Conservation (phyloP, 2,797 vertebrate species). For the Takifugu rubripes region DNA sequence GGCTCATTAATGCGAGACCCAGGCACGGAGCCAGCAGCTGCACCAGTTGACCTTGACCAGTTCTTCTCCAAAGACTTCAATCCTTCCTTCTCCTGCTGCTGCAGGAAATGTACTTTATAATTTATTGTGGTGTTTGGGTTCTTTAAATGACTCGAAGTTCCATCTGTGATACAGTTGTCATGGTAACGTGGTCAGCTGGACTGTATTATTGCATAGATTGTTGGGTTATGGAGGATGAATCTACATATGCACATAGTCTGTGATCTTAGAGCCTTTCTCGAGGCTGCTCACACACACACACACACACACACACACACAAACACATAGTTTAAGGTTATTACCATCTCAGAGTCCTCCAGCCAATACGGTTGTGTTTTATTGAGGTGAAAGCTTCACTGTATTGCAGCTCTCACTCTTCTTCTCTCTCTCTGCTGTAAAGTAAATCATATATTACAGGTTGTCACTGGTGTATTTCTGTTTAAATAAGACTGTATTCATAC, state of each 20-base stretch:
- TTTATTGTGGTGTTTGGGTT: neutral
- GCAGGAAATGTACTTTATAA: conserved; percentile 2
- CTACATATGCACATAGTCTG: too few species aligned
- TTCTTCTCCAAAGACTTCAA: conserved; percentile 6
- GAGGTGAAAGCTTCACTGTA: conserved; percentile 14
- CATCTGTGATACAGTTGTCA: conserved; percentile 4
- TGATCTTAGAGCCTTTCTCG: too few species aligned
- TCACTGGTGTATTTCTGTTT: conserved; percentile 21
- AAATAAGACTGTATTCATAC: neutral
- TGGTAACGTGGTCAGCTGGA: conserved; percentile 11
- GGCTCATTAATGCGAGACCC: conserved; percentile 31
- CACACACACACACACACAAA: conserved; percentile 21
- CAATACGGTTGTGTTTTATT: conserved; percentile 6
- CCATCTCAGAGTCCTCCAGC: conserved; percentile 14
- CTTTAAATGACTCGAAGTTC: neutral
- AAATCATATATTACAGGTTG: conserved; percentile 33
- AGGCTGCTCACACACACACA: conserved; percentile 1
- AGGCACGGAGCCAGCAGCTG: conserved; percentile 9
- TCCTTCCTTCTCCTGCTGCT: conserved; percentile 13
- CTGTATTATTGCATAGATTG: neutral
- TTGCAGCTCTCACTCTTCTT: too few species aligned
- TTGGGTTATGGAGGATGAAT: too few species aligned
- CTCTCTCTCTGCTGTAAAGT: neutral
- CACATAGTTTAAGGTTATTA: conserved; percentile 25
- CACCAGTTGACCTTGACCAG: conserved; percentile 29